These are phyloP conservation scores for Morpho achilles DNA, from an alignment of 2,888 invertebrate genomes.

Conservation along the genomic window DNA sequence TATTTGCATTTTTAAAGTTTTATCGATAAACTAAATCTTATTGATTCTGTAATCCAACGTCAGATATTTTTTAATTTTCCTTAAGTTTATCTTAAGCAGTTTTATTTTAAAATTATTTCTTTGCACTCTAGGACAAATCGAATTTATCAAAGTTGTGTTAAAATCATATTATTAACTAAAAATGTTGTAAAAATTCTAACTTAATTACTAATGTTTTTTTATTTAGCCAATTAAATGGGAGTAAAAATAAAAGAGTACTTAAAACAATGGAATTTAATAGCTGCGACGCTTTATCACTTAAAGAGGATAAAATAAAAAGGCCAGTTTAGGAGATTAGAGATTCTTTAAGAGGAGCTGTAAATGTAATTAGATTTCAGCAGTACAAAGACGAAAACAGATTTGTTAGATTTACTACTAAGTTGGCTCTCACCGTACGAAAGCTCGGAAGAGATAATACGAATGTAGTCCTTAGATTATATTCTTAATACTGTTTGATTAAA, in stretches of 20 bases:
- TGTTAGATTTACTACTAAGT: slow-evolving; percentile 12
- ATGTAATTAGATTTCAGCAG: slow-evolving; percentile 20
- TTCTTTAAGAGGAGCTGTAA: slow-evolving; percentile 18
- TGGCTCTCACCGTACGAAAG: slow-evolving; percentile 3
- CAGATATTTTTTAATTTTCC: too few species aligned
- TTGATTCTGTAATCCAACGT: too few species aligned
- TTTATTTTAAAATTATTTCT: too few species aligned
- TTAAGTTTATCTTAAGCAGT: too few species aligned
- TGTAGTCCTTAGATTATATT: background rate
- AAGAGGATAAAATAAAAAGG: slow-evolving; percentile 17
- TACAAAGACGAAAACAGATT: slow-evolving; percentile 15
- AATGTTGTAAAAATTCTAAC: too few species aligned
- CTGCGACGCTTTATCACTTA: slow-evolving; percentile 17
- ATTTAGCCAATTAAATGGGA: background rate
- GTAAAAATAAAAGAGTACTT: slow-evolving; percentile 12
- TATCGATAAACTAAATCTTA: too few species aligned
- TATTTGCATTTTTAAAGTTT: too few species aligned
- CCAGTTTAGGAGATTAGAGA: slow-evolving; percentile 21
- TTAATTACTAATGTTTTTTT: background rate
- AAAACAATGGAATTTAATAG: slow-evolving; percentile 16
- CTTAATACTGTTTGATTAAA: background rate
- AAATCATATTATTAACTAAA: too few species aligned
- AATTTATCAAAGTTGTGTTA: too few species aligned
- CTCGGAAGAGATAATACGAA: slow-evolving; percentile 6
- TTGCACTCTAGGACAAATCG: too few species aligned